Evolutionary conservation across 2,888 invertebrate genomes (phyloP), one percentile per base, ranked within the genome.

Genomic region (Epinotia ramella): DNA sequence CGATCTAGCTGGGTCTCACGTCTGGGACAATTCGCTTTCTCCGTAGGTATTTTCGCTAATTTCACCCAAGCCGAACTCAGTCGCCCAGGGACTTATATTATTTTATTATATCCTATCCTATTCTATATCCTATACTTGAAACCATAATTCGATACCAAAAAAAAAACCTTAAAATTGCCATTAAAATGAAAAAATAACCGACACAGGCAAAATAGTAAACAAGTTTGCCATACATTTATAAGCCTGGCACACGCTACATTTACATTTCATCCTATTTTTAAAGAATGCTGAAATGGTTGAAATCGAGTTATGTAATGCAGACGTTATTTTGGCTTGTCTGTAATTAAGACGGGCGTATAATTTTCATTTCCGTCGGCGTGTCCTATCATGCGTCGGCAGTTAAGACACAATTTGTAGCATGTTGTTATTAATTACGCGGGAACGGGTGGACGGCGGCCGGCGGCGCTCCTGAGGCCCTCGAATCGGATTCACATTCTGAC

Each of bases 341-440:
- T 76, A 72, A 72, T 76, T 72, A 76, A 66, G 62, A 79, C 78
- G 81, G 82, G 82, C 81, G 83, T 85, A 82, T 88, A 87, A 89
- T 89, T 88, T 88, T 77, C 78, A 79, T 81, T 79, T 83, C 83
- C 82, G 78, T 79, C 81, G 79, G 81, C 81, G 78, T 81, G 79
- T 74, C 67, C 78, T 83, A 80, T 82, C 78, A 80, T 79, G 80
- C 79, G 82, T 84, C 81, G 81, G 83, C 82, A 82, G 84, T 84
- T 81, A 83, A 83, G 81, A 82, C 80, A 83, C 84, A 89, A 88
- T 88, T 88, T 87, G 86, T 85, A 86, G 84, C 85, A 82, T 79
- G 85, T 81, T 84, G 84, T 83, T 88, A 88, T 88, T 89, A 89
- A 89, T 90, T 88, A 87, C 78, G 80, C 76, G 80, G 79, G 81